A percentile compares a stretch with the other conserved stretches of the same genome.
phyloP scores from a whole-genome alignment of 2,797 vertebrate genomes.

The Muraenolepis orangiensis region DNA sequence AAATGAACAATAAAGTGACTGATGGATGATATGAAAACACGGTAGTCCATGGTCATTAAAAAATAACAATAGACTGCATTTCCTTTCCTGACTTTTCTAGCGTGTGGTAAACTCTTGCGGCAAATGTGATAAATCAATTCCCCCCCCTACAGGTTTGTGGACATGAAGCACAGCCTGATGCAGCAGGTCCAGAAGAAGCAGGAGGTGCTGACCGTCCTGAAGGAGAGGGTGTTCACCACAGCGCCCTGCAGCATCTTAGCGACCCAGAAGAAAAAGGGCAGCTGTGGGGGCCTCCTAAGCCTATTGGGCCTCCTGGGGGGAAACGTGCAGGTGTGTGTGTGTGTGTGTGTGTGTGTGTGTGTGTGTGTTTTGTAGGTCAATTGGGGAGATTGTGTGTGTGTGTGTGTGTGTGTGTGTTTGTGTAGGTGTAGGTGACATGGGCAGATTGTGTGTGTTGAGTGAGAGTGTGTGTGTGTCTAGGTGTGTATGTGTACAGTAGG shows the following conservation, averaged over 20 bases:
- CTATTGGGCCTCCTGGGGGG: constrained; percentile 48
- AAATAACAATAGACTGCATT: too few relatives aligned
- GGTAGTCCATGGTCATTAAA: too few relatives aligned
- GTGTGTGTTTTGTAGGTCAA: constrained; percentile 11
- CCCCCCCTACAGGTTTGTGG: constrained; percentile 68
- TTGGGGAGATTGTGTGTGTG: not conserved
- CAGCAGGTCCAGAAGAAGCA: constrained; percentile 75
- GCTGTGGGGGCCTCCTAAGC: constrained; percentile 44
- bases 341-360: not conserved
- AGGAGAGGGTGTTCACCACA: constrained; percentile 83
- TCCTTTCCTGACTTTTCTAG: too few relatives aligned
- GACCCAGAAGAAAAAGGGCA: constrained; percentile 67
- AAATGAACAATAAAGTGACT: too few relatives aligned
- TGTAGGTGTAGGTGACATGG: constrained; percentile 11
- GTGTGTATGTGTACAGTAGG: constrained; percentile 35
- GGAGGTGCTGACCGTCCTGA: constrained; percentile 80
- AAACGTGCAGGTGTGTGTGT: constrained; percentile 37
- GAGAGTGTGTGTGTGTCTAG: not conserved
- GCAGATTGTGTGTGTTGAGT: constrained; percentile 26
- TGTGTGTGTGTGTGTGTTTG: constrained; percentile 24
- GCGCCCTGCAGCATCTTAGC: constrained; percentile 73
- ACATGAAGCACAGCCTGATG: constrained; percentile 77
- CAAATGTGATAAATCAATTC: not conserved
- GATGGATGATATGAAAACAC: too few relatives aligned
- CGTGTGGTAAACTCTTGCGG: too few relatives aligned